These are phyloP conservation scores for Leucopsar rothschildi DNA, from an alignment of 2,113 vertebrate genomes.

Conservation along the genomic window DNA sequence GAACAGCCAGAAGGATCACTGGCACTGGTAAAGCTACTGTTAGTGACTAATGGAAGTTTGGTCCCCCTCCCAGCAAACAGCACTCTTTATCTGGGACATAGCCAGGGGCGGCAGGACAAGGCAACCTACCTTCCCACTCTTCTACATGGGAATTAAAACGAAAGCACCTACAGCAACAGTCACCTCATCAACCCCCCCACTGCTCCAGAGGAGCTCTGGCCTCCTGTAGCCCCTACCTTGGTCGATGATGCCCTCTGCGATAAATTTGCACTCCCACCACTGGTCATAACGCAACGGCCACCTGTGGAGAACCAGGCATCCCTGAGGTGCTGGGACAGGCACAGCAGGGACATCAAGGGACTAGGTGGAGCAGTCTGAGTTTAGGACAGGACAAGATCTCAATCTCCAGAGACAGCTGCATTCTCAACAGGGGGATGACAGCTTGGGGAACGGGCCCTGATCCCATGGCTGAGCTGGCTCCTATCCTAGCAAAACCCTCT, in stretches of 20 bases:
- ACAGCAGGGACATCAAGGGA: background rate
- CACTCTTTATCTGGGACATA: background rate
- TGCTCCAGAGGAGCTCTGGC: background rate
- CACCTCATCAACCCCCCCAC: background rate
- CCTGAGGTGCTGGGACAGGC: background rate
- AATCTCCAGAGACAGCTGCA: background rate
- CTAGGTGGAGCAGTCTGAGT: background rate
- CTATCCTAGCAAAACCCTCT: background rate
- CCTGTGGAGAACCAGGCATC: slow-evolving; percentile 60
- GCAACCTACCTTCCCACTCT: background rate
- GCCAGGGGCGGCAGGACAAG: background rate
- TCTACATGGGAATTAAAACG: background rate
- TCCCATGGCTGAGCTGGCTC: background rate
- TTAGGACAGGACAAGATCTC: background rate
- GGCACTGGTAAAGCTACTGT: background rate
- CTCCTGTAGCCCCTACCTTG: slow-evolving; percentile 76
- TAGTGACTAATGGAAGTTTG: background rate
- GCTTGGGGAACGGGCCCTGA: background rate
- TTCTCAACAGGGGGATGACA: background rate
- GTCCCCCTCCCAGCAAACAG: background rate
- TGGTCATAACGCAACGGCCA: slow-evolving; percentile 96
- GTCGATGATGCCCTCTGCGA: slow-evolving; percentile 97
- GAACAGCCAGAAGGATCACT: background rate
- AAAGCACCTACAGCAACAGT: background rate
- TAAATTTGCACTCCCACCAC: slow-evolving; percentile 99